A percentile compares a stretch with the other conserved stretches of the same genome.
Conservation (phyloP, 2,888 invertebrate species). For the Meandrusa payeni region DNA sequence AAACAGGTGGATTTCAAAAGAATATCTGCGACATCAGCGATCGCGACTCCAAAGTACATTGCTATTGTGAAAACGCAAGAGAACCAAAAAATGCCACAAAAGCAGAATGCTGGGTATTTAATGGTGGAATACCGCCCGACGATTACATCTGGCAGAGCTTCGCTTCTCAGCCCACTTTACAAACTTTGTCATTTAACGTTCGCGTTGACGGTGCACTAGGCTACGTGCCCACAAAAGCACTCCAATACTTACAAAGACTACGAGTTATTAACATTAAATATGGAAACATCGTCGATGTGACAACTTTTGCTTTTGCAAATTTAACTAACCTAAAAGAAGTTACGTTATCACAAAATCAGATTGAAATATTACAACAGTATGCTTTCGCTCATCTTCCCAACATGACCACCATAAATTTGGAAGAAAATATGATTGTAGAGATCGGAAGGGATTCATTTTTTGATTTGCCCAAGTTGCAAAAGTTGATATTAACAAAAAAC, state of each 20-base stretch:
- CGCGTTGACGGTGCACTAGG: conserved; percentile 85
- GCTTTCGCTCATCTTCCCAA: conserved; percentile 88
- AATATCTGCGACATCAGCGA: conserved; percentile 82
- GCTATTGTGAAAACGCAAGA: conserved; percentile 83
- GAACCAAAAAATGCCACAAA: conserved; percentile 82
- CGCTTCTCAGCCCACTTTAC: conserved; percentile 85
- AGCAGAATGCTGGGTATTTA: conserved; percentile 90
- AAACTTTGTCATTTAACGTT: conserved; percentile 86
- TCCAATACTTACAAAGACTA: conserved; percentile 84
- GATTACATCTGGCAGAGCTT: conserved; percentile 89
- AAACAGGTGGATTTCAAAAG: conserved; percentile 68
- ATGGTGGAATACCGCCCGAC: conserved; percentile 83
- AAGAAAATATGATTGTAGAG: conserved; percentile 88
- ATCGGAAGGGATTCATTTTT: conserved; percentile 87
- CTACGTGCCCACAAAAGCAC: conserved; percentile 86
- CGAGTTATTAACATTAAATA: conserved; percentile 86
- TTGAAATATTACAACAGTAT: conserved; percentile 83
- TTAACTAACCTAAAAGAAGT: conserved; percentile 85
- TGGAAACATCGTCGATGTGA: conserved; percentile 84
- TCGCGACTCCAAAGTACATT: conserved; percentile 81
- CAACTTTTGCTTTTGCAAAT: conserved; percentile 87
- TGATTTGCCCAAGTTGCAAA: conserved; percentile 85
- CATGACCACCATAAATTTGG: conserved; percentile 85
- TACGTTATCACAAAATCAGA: conserved; percentile 85
- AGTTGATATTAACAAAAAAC: conserved; percentile 92